Evolutionary conservation across 1,140 invertebrate species (phyloP).

Genomic region (Charaxes varanes): DNA sequence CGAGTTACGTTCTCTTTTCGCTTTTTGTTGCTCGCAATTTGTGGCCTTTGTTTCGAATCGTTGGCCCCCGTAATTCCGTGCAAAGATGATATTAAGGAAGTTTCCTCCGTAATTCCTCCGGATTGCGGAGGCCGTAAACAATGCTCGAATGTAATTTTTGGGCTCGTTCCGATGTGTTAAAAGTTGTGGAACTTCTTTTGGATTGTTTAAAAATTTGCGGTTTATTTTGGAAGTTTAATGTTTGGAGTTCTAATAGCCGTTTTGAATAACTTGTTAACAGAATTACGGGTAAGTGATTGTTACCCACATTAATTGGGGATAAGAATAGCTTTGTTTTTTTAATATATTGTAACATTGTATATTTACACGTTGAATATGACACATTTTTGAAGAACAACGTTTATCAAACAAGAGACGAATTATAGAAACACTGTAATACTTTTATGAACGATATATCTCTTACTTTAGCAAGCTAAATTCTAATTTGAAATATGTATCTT

Average conservation of each 20-base stretch:
- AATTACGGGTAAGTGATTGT: too few relatives aligned
- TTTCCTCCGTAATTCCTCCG: slow-evolving; percentile 21
- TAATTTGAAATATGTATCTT: too few relatives aligned
- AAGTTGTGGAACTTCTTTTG: background rate
- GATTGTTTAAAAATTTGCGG: background rate
- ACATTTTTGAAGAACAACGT: slow-evolving; percentile 4
- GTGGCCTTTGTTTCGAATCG: slow-evolving; percentile 38
- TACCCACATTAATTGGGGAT: too few relatives aligned
- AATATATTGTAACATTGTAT: too few relatives aligned
- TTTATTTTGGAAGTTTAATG: background rate
- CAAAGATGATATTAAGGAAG: slow-evolving; percentile 32
- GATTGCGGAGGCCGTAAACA: slow-evolving; percentile 19
- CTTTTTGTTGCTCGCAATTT: slow-evolving; percentile 40
- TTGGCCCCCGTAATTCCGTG: slow-evolving; percentile 26
- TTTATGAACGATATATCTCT: too few relatives aligned
- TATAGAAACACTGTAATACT: too few relatives aligned
- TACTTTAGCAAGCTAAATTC: too few relatives aligned
- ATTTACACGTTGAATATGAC: background rate
- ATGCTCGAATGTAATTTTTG: slow-evolving; percentile 23
- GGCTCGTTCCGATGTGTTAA: slow-evolving; percentile 3
- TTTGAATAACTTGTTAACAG: too few relatives aligned
- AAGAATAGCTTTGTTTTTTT: too few relatives aligned
- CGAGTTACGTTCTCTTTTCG: slow-evolving; percentile 35
- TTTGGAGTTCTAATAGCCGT: too few relatives aligned
- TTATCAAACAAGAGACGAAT: too few relatives aligned